Evolutionary conservation across 64 coral and sea anemone species (phyloP), one percentile per base, ranked within the genome.

Genomic region (Montipora sp.): DNA sequence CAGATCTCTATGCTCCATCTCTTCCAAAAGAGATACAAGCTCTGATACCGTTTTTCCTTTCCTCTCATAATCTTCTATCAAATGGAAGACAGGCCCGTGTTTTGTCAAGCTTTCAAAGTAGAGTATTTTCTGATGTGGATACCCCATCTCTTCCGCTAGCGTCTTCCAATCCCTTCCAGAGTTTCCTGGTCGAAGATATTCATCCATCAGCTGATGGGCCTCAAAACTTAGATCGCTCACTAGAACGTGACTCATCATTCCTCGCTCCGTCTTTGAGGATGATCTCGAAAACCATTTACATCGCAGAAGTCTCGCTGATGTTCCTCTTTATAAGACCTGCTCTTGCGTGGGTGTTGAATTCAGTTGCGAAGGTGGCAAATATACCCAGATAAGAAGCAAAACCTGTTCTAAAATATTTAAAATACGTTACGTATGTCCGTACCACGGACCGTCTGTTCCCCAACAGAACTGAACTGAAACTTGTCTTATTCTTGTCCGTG

Each of bases 191-290:
- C 75, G 77, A 47, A 97, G 92, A 76, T 77, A 47, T 36, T 77
- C 15, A 18, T 89, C 80, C 16, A 97, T 79, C 23, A 24, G 44
- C 45, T 48, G 24, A 61, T 89, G 95, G 18, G 87, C 95, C 36
- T 88, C 74, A 27, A 89, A 70, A 66, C 69, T 88, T 76, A 97
- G 88, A 81, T 97, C 92, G 61, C 47, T 75, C 12, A 97, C 95
- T 7, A 94, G 61, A 74, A 91, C 79, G 60, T 83, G 83, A 16
- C 76, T 13, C 82, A 84, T 85, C 69, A 84, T 75, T 73, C 21
- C 2, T 44, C 80, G n/a, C 27, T 48, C 9, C n/a, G 24, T 68
- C 61, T 47, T n/a, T 57, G 21, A 71, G 19, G 1, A 23, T 22
- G 5, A 22, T 3, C 12, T 9, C 61, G 27, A 36, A 36, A 36